Conservation (phyloP, 92 coral and sea anemone genomes). For the Zoanthus gigantus region DNA sequence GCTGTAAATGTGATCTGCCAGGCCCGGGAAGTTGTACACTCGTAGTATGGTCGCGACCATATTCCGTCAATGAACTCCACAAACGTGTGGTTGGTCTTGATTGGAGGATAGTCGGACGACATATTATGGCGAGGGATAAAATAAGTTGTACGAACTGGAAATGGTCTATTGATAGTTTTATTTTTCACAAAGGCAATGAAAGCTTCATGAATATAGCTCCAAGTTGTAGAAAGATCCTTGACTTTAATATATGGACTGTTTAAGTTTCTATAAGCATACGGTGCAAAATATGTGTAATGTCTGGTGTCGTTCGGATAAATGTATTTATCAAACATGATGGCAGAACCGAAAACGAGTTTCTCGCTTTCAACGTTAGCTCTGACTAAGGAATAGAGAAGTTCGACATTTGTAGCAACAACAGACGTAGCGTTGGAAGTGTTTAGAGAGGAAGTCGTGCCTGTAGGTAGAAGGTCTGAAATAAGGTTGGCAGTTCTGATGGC, state of each 20-base stretch:
- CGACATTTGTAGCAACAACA: slow-evolving; percentile 56
- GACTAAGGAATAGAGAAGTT: slow-evolving; percentile 71
- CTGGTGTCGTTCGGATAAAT: slow-evolving; percentile 66
- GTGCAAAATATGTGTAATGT: slow-evolving; percentile 60
- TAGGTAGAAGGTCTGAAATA: slow-evolving; percentile 75
- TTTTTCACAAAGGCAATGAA: slow-evolving; percentile 71
- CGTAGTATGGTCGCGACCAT: slow-evolving; percentile 88
- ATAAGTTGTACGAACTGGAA: slow-evolving; percentile 77
- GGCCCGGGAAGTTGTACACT: slow-evolving; percentile 79
- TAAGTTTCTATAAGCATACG: slow-evolving; percentile 81
- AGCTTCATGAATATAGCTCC: slow-evolving; percentile 86
- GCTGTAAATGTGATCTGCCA: slow-evolving; percentile 81
- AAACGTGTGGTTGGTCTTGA: slow-evolving; percentile 65
- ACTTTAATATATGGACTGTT: slow-evolving; percentile 80
- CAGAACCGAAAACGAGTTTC: slow-evolving; percentile 77
- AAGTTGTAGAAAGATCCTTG: slow-evolving; percentile 77
- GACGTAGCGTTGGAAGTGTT: slow-evolving; percentile 36
- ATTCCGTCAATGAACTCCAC: slow-evolving; percentile 83
- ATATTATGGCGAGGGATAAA: slow-evolving; percentile 59
- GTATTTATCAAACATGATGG: slow-evolving; percentile 77
- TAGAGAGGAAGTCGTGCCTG: slow-evolving; percentile 66
- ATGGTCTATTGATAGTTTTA: slow-evolving; percentile 63
- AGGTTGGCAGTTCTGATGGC: slow-evolving; percentile 86
- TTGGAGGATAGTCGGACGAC: slow-evolving; percentile 50
- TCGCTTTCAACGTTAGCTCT: slow-evolving; percentile 84